Evolutionary conservation across 2,113 vertebrate species (phyloP).

Genomic region (Pangasianodon hypophthalmus): DNA sequence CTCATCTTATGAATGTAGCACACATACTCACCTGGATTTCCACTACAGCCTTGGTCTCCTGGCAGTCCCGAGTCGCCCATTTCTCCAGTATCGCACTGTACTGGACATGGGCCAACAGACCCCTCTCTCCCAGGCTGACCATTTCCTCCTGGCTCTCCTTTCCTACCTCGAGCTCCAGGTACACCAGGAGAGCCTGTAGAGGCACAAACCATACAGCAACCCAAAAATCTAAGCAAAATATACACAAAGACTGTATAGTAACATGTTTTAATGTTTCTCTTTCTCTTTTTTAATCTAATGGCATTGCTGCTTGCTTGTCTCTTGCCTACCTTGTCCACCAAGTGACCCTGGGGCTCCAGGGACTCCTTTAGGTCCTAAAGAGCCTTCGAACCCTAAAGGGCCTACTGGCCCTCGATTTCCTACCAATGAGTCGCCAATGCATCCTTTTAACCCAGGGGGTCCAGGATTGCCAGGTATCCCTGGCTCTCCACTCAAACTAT

Average conservation of each 20-base stretch:
- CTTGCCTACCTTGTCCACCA: slow-evolving; percentile 43
- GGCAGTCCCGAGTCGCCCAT: slow-evolving; percentile 57
- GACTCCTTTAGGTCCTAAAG: slow-evolving; percentile 71
- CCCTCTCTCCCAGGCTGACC: slow-evolving; percentile 38
- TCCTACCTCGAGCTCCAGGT: slow-evolving; percentile 40
- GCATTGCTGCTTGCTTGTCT: neutral
- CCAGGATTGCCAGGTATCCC: slow-evolving; percentile 64
- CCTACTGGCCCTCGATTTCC: slow-evolving; percentile 64
- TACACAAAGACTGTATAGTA: neutral
- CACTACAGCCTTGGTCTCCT: slow-evolving; percentile 49
- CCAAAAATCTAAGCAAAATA: neutral
- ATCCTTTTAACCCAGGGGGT: slow-evolving; percentile 65
- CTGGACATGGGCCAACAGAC: slow-evolving; percentile 1
- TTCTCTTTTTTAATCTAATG: neutral
- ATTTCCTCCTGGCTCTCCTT: slow-evolving; percentile 35
- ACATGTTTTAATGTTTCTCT: neutral
- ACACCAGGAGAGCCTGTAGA: slow-evolving; percentile 36
- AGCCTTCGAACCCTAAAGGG: slow-evolving; percentile 58
- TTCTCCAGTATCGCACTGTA: slow-evolving; percentile 5
- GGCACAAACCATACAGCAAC: neutral
- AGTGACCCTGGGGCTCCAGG: slow-evolving; percentile 59
- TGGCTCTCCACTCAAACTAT: slow-evolving; percentile 57
- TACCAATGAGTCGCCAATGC: slow-evolving; percentile 55
- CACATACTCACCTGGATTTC: slow-evolving; percentile 50
- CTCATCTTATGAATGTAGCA: neutral